Percentiles rank a stretch among this genome's conserved stretches.
Evolutionary conservation across 2,888 invertebrate species (phyloP).

Genomic region (Hemicrepidius hirtus): DNA sequence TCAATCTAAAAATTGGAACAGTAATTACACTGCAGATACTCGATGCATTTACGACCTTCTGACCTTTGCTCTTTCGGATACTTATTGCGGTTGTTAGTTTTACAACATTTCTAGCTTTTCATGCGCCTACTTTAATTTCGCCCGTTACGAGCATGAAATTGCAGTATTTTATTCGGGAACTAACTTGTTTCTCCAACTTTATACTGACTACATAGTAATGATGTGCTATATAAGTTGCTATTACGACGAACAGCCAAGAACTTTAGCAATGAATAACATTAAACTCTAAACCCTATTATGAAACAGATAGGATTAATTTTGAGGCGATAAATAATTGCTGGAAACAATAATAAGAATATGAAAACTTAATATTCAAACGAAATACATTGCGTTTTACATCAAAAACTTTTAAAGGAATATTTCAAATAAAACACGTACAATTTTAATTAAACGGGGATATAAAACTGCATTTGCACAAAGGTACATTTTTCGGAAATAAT

Average conservation of each 20-base stretch:
- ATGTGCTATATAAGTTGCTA: constrained; percentile 20
- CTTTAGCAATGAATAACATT: constrained; percentile 16
- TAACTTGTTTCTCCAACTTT: constrained; percentile 22
- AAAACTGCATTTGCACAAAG: too few relatives aligned
- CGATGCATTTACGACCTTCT: constrained; percentile 56
- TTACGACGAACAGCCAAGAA: constrained; percentile 16
- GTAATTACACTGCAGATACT: constrained; percentile 57
- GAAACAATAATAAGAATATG: background rate
- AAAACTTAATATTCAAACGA: too few relatives aligned
- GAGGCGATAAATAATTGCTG: background rate
- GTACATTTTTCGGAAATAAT: too few relatives aligned
- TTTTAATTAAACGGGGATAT: too few relatives aligned
- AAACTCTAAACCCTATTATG: background rate
- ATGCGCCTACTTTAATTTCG: constrained; percentile 38
- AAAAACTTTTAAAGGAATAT: too few relatives aligned
- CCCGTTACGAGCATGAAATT: constrained; percentile 39
- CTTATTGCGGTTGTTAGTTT: constrained; percentile 39
- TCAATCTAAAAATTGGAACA: constrained; percentile 22
- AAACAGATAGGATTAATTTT: background rate
- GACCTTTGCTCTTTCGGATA: constrained; percentile 59
- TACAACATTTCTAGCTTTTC: constrained; percentile 44
- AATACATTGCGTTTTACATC: too few relatives aligned
- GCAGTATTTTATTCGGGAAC: constrained; percentile 36
- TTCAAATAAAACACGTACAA: too few relatives aligned
- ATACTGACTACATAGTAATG: constrained; percentile 21